These are phyloP conservation scores for Siniperca chuatsi DNA, from an alignment of 2,113 vertebrate genomes.

Conservation along the genomic window DNA sequence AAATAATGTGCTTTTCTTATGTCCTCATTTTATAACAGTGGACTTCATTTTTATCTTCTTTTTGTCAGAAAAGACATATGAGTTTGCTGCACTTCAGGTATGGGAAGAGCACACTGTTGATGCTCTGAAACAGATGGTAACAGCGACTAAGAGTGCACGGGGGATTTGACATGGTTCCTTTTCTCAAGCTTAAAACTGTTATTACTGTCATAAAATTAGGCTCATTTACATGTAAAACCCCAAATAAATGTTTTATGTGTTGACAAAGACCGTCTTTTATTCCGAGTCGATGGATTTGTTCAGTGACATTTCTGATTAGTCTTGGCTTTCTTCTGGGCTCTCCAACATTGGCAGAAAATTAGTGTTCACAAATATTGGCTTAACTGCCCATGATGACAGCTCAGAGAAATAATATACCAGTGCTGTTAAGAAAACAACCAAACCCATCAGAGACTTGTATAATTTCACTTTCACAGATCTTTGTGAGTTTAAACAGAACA, in stretches of 20 bases:
- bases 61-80: neutral
- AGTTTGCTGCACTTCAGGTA: constrained; percentile 1
- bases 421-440: neutral
- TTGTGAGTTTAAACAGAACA: neutral
- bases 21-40: neutral
- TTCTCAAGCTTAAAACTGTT: constrained; percentile 39
- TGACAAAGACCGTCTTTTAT: constrained; percentile 13
- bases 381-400: constrained; percentile 6
- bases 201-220: constrained; percentile 6
- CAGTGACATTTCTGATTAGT: constrained; percentile 15
- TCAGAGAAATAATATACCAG: constrained; percentile 10
- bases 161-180: constrained; percentile 25
- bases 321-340: constrained; percentile 4
- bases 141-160: constrained; percentile 12
- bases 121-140: constrained; percentile 46
- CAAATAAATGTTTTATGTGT: neutral
- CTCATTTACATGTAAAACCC: constrained; percentile 36
- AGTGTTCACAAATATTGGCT: constrained; percentile 10
- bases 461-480: neutral
- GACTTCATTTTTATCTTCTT: too few species aligned
- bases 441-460: neutral
- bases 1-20: neutral
- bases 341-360: constrained; percentile 4
- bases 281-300: neutral
- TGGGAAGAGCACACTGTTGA: neutral